Evolutionary conservation across 1,140 invertebrate species (phyloP).

Genomic region (Centruroides sculpturatus): DNA sequence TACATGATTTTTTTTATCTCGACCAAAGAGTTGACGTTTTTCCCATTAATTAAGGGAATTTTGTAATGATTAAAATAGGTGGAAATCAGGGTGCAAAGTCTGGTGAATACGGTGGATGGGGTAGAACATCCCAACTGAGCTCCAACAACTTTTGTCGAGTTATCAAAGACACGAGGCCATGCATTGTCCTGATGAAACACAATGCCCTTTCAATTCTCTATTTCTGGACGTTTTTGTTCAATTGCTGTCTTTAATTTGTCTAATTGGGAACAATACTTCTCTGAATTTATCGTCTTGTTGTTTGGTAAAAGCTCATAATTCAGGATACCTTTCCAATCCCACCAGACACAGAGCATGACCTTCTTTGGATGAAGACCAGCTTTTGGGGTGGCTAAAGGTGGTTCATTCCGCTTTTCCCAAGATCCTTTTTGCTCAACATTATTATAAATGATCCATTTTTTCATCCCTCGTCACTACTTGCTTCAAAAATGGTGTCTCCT

Average conservation of each 20-base stretch:
- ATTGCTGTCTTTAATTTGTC: not conserved
- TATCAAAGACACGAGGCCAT: conserved; percentile 9
- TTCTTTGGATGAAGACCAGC: not conserved
- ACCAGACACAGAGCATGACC: conserved; percentile 4
- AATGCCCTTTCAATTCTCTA: not conserved
- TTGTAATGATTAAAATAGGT: conserved; percentile 23
- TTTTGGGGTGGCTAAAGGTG: conserved; percentile 3
- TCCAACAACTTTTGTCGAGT: conserved; percentile 26
- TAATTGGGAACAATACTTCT: conserved; percentile 3
- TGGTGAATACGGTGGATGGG: conserved; percentile 31
- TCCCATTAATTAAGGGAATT: not conserved
- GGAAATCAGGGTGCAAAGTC: conserved; percentile 30
- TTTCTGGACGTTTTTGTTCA: not conserved
- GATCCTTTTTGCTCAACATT: not conserved
- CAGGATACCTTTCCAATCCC: conserved; percentile 6
- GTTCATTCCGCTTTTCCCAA: not conserved
- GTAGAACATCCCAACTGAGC: conserved; percentile 27
- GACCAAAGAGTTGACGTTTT: not conserved
- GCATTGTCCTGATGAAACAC: conserved; percentile 21
- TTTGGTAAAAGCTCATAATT: conserved; percentile 5
- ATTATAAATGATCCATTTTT: not conserved
- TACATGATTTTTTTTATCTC: not conserved
- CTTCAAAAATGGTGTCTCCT: not conserved
- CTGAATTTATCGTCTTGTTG: conserved; percentile 9
- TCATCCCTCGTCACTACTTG: not conserved